A percentile compares a stretch with the other conserved stretches of the same genome.
Conservation (phyloP, 2,888 invertebrate genomes). For the Drosophila subquinaria region DNA sequence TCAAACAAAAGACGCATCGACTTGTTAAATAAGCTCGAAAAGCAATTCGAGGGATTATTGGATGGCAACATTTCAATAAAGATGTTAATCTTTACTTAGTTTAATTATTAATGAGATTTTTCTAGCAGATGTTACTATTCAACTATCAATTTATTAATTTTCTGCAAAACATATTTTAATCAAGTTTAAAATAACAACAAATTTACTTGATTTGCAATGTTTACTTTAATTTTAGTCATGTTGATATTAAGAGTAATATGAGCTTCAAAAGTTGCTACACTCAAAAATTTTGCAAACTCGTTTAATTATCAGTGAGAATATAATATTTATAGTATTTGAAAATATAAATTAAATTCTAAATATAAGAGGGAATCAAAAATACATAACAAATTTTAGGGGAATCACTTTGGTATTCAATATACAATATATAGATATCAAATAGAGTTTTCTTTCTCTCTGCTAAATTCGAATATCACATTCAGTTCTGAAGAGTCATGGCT, state of each 20-base stretch:
- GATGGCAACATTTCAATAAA: not conserved
- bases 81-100: not conserved
- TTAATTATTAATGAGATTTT: not conserved
- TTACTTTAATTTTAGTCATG: not conserved
- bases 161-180: not conserved
- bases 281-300: too few species aligned
- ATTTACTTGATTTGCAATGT: too few species aligned
- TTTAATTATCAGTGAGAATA: too few species aligned
- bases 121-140: not conserved
- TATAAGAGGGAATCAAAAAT: not conserved
- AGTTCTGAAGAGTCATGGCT: constrained; percentile 26
- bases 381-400: not conserved
- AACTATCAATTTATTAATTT: not conserved
- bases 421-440: not conserved
- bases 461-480: not conserved
- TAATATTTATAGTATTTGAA: too few species aligned
- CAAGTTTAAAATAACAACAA: not conserved
- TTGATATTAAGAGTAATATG: not conserved
- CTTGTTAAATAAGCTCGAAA: not conserved
- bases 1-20: constrained; percentile 13
- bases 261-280: not conserved
- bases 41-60: constrained; percentile 2
- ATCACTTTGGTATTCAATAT: not conserved
- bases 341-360: too few species aligned
- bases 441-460: not conserved